Evolutionary conservation across 2,113 vertebrate species (phyloP).

Genomic region (Axis porcinus): DNA sequence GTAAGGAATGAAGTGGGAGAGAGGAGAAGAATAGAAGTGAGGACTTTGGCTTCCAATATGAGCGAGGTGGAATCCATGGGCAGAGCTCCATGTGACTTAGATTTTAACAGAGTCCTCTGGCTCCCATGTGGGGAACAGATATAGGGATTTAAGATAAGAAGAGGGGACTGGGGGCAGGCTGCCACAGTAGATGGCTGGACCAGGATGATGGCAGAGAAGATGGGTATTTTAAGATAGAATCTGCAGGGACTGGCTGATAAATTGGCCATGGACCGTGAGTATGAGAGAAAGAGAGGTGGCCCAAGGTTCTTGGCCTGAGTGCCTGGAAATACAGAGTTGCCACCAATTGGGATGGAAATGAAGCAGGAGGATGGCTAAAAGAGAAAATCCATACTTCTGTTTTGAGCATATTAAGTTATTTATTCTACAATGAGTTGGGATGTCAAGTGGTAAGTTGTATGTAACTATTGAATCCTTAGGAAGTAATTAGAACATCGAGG

Average conservation of each 20-base stretch:
- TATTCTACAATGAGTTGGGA: not conserved
- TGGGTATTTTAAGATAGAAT: not conserved
- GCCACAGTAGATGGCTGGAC: not conserved
- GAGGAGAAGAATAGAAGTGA: not conserved
- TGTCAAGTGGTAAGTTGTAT: not conserved
- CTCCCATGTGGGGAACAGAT: not conserved
- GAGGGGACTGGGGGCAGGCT: not conserved
- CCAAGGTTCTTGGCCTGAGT: not conserved
- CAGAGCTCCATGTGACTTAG: not conserved
- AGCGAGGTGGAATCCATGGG: not conserved
- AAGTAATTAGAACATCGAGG: not conserved
- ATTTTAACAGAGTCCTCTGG: not conserved
- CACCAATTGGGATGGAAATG: not conserved
- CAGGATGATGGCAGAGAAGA: not conserved
- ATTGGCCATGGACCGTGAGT: not conserved
- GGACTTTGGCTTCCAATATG: not conserved
- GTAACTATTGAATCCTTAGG: not conserved
- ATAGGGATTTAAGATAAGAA: not conserved
- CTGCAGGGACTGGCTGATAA: not conserved
- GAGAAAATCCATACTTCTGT: not conserved
- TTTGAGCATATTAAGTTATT: not conserved
- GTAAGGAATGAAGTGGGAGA: not conserved
- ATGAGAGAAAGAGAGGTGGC: not conserved
- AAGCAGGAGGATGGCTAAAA: not conserved
- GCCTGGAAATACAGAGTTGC: not conserved